Evolutionary conservation across 2,113 vertebrate species (phyloP).

Genomic region (Apodemus speciosus): DNA sequence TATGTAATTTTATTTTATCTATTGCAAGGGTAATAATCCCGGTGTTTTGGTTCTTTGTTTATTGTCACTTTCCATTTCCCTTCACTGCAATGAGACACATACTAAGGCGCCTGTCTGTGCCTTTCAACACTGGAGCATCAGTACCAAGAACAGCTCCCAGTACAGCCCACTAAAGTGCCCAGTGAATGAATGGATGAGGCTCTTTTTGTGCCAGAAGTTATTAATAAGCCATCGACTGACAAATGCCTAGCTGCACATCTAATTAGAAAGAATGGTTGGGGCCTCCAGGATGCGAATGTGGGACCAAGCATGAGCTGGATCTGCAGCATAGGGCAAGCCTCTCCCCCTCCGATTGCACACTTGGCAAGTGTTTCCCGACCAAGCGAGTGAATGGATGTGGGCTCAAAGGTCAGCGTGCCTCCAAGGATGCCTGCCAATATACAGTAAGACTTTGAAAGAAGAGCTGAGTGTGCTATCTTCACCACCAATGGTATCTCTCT

Average conservation of each 20-base stretch:
- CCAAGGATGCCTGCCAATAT: not conserved
- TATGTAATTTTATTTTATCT: not conserved
- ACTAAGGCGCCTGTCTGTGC: not conserved
- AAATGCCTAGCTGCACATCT: not conserved
- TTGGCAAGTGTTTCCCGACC: not conserved
- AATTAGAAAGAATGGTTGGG: not conserved
- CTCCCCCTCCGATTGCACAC: not conserved
- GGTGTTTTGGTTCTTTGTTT: not conserved
- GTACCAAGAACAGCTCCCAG: not conserved
- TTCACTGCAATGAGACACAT: not conserved
- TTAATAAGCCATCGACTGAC: not conserved
- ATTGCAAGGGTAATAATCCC: not conserved
- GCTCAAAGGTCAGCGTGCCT: slow-evolving; percentile 5
- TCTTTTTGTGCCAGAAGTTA: not conserved
- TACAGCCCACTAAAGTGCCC: not conserved
- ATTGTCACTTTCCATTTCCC: not conserved
- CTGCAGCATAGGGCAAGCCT: not conserved
- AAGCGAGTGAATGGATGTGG: not conserved
- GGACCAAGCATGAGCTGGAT: not conserved
- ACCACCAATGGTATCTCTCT: slow-evolving; percentile 38
- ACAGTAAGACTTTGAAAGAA: not conserved
- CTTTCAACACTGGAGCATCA: not conserved
- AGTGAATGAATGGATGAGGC: not conserved
- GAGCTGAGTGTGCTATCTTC: not conserved
- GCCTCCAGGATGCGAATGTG: not conserved